Evolutionary conservation across 2,888 invertebrate genomes (phyloP), one percentile per base, ranked within the genome.

Genomic region (Glomeris marginata): DNA sequence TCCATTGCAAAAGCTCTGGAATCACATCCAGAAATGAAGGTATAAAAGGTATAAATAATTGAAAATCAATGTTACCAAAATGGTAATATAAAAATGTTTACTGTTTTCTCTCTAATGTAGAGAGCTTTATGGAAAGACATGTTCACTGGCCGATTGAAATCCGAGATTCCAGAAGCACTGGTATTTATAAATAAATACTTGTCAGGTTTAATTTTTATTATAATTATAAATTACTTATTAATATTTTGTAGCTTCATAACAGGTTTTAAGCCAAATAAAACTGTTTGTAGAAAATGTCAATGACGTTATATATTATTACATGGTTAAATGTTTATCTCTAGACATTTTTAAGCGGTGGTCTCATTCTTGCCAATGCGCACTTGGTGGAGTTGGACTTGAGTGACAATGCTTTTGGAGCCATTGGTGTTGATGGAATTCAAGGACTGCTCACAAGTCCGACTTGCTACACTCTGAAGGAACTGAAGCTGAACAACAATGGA

Each of bases 341-440:
- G 77, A 72, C 77, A 63, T 74, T 74, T 51, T 72, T 95, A 0
- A 85, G 91, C 0, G 74, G 74, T 43, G 91, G 88, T 0, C 75
- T 98, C 60, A 84, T 85, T 50, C 62, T 70, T 4, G 86, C 92
- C 0, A 79, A 80, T 0, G 86, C 87, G 0, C 73, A 77, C 1
- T 74, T 98, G 1, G 77, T 78, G 0, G 84, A 86, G 49, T 67
- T 98, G 10, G 92, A 98, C 63, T 74, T 98, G 8, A 94, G 94
- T 65, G 95, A 98, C 68, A 95, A 97, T 68, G 97, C 97, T 0
- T 83, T 97, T 58, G 97, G 95, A 0, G 94, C 95, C 0, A 85
- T 91, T 58, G 97, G 94, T 22, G 85, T 94, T 42, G 77, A 82
- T 57, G 92, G 91, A 0, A 71, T 97, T 10, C 83, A 84, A 0